Conservation (phyloP, 2,113 vertebrate species). For the Turdus rufiventris region DNA sequence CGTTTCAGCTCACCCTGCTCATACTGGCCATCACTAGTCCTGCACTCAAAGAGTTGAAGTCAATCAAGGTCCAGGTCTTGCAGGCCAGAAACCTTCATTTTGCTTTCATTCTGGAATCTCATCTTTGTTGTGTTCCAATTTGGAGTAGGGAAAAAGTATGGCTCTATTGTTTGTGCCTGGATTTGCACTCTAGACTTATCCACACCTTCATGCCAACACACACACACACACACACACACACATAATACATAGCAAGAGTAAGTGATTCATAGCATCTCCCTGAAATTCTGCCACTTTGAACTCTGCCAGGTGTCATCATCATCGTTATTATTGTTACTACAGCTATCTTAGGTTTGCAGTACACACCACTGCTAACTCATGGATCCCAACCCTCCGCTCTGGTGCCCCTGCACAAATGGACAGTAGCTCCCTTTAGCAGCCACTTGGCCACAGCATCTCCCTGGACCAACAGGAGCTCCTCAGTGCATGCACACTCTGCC, state of each 20-base stretch:
- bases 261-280: not conserved
- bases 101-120: not conserved
- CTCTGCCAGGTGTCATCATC: not conserved
- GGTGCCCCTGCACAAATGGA: not conserved
- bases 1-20: not conserved
- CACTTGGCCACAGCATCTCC: not conserved
- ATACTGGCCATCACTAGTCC: not conserved
- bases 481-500: rapidly evolving
- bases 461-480: not conserved
- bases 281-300: not conserved
- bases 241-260: not conserved
- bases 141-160: not conserved
- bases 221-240: not conserved
- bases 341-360: not conserved
- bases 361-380: not conserved
- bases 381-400: not conserved
- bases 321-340: not conserved
- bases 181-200: not conserved
- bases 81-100: not conserved
- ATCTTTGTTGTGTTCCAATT: not conserved
- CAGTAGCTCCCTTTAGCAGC: not conserved
- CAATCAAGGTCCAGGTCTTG: not conserved
- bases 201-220: not conserved
- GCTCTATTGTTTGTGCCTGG: not conserved
- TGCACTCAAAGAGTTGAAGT: not conserved